Conservation (phyloP, 2,797 vertebrate species). For the Xiphophorus birchmanni region DNA sequence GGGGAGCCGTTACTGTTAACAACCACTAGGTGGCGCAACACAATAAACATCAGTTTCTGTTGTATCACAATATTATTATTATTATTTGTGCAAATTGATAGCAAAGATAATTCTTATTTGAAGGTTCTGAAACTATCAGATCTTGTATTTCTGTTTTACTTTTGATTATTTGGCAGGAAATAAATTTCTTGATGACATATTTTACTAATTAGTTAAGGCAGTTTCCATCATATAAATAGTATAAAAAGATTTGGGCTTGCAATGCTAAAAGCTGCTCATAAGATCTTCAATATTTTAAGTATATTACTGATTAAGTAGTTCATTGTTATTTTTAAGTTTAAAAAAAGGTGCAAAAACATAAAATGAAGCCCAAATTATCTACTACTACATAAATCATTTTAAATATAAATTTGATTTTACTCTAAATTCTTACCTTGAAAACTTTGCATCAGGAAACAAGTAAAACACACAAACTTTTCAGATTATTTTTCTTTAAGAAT, state of each 20-base stretch:
- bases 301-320: background rate
- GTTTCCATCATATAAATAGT: background rate
- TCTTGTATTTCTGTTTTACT: background rate
- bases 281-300: background rate
- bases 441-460: background rate
- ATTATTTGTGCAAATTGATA: background rate
- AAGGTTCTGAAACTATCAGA: background rate
- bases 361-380: background rate
- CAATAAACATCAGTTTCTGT: background rate
- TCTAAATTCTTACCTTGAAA: background rate
- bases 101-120: background rate
- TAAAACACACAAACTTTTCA: background rate
- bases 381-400: background rate
- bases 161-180: background rate
- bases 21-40: conserved; percentile 22
- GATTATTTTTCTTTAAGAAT: background rate
- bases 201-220: background rate
- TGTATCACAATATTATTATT: background rate
- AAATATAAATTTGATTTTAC: background rate
- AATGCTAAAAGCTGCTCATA: background rate
- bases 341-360: background rate
- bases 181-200: background rate
- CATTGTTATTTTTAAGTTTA: background rate
- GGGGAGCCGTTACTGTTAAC: background rate
- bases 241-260: background rate